Evolutionary conservation across 1,140 invertebrate species (phyloP).

Genomic region (Antheraea pernyi): DNA sequence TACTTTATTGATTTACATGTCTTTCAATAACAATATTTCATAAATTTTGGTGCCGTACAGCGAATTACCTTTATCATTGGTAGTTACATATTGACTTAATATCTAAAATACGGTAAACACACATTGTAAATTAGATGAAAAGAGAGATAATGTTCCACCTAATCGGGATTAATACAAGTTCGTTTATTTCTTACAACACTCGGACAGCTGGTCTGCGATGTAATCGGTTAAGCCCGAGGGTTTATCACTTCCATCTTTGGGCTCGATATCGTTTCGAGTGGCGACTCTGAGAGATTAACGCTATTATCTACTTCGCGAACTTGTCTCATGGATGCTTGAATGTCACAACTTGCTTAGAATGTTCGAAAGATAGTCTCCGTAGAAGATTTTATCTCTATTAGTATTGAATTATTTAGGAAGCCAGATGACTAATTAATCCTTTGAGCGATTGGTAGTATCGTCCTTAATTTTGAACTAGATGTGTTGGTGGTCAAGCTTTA

Average conservation of each 20-base stretch:
- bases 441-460: not conserved
- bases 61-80: not conserved
- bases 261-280: slow-evolving; percentile 34
- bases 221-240: slow-evolving; percentile 36
- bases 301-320: slow-evolving; percentile 43
- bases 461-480: too few species aligned
- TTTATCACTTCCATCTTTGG: slow-evolving; percentile 45
- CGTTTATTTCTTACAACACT: slow-evolving; percentile 23
- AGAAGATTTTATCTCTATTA: slow-evolving; percentile 8
- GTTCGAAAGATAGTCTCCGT: slow-evolving; percentile 10
- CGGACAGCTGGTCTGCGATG: slow-evolving; percentile 22
- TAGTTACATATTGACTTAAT: not conserved
- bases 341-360: slow-evolving; percentile 37
- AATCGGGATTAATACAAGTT: slow-evolving; percentile 15
- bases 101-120: not conserved
- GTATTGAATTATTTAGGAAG: not conserved
- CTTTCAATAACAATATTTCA: too few species aligned
- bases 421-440: not conserved
- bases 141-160: slow-evolving; percentile 8
- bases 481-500: too few species aligned
- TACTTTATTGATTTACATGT: too few species aligned
- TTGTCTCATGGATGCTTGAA: slow-evolving; percentile 37
- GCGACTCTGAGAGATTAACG: slow-evolving; percentile 44
- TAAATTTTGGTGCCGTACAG: too few species aligned
- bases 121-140: slow-evolving; percentile 11